Percentiles rank a stretch among this genome's conserved stretches.
Conservation (phyloP, 2,888 invertebrate genomes). For the Amblyteles armatorius region DNA sequence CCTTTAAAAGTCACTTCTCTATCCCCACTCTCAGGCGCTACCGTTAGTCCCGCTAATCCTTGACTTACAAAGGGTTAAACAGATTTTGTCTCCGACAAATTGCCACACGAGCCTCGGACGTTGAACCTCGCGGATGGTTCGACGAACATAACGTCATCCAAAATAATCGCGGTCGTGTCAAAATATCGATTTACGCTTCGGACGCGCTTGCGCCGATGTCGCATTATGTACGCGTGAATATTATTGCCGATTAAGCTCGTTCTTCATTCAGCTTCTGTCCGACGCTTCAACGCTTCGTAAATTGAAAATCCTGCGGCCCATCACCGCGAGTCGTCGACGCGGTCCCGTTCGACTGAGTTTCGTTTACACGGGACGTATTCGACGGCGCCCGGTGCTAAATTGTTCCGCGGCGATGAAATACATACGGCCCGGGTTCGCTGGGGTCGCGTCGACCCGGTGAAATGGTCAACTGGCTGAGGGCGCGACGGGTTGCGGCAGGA, state of each 20-base stretch:
- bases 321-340: slow-evolving; percentile 14
- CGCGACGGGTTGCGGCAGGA: slow-evolving; percentile 38
- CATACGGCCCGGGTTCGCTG: slow-evolving; percentile 18
- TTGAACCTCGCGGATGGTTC: not conserved
- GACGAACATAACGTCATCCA: not conserved
- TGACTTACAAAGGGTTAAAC: not conserved
- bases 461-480: slow-evolving; percentile 37
- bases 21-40: too few relatives aligned
- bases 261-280: not conserved
- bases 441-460: slow-evolving; percentile 28
- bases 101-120: not conserved
- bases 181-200: slow-evolving; percentile 21
- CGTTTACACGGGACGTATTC: slow-evolving; percentile 12
- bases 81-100: not conserved
- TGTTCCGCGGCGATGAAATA: slow-evolving; percentile 44
- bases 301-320: slow-evolving; percentile 17
- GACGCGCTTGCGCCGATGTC: slow-evolving; percentile 27
- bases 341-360: slow-evolving; percentile 12
- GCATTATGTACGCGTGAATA: not conserved
- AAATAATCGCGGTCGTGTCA: slow-evolving; percentile 7
- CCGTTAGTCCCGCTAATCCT: too few relatives aligned
- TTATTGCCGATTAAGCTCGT: slow-evolving; percentile 40
- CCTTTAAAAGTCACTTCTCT: too few relatives aligned
- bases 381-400: slow-evolving; percentile 19
- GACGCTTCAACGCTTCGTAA: slow-evolving; percentile 12